Evolutionary conservation across 2,113 vertebrate genomes (phyloP).

Genomic region (Spizaetus ornatus): DNA sequence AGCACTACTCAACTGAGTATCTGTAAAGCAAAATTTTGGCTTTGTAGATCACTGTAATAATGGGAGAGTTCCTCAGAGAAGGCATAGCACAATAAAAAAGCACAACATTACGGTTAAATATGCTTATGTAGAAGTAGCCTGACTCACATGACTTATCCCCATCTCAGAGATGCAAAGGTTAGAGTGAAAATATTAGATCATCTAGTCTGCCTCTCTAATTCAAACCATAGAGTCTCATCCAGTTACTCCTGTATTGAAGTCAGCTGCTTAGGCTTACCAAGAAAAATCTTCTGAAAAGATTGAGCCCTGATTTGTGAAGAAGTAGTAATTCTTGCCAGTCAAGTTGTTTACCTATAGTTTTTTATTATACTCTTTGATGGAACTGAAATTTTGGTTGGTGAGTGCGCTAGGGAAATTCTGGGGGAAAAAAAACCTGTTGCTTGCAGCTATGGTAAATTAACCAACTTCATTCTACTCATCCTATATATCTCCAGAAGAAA

Average conservation of each 20-base stretch:
- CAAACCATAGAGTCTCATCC: neutral
- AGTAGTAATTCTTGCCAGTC: neutral
- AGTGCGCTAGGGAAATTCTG: neutral
- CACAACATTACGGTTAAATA: fast-evolving
- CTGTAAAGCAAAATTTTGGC: neutral
- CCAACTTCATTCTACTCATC: neutral
- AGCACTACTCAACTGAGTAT: neutral
- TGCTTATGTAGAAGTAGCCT: neutral
- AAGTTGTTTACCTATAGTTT: neutral
- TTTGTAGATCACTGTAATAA: neutral
- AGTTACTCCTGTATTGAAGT: slow-evolving; percentile 4
- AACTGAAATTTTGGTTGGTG: neutral
- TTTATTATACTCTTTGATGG: neutral
- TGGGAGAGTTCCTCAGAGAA: neutral
- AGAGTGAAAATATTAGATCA: slow-evolving; percentile 15
- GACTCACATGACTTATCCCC: neutral
- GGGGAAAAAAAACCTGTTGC: neutral
- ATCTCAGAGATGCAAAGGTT: neutral
- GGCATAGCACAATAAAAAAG: neutral
- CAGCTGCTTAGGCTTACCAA: neutral
- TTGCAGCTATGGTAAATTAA: neutral
- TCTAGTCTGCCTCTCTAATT: neutral
- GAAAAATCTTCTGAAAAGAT: neutral
- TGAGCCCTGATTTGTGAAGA: neutral
- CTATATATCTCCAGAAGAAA: neutral